Evolutionary conservation across 2,113 vertebrate species (phyloP).

Genomic region (Pseudonaja textilis): DNA sequence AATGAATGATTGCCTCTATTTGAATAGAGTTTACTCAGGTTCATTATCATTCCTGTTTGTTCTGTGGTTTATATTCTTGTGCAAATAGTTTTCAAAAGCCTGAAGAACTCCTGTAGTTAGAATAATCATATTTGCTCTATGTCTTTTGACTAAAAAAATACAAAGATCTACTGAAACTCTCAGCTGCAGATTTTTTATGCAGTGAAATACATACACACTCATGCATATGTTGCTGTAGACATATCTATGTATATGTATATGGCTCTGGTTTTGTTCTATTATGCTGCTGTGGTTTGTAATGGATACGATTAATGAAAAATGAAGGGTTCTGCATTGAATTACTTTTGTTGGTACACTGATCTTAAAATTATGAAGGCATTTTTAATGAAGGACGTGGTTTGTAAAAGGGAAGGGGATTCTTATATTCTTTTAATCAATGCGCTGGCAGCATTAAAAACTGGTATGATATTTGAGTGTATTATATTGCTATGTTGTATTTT

Average conservation of each 20-base stretch:
- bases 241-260: constrained; percentile 61
- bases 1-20: constrained; percentile 72
- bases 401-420: constrained; percentile 25
- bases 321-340: constrained; percentile 58
- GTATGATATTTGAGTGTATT: constrained; percentile 60
- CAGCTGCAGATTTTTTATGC: constrained; percentile 46
- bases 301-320: constrained; percentile 56
- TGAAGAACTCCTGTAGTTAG: constrained; percentile 47
- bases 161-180: constrained; percentile 66
- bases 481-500: constrained; percentile 54
- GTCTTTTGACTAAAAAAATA: constrained; percentile 59
- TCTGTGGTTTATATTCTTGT: constrained; percentile 52
- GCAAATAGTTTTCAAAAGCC: constrained; percentile 67
- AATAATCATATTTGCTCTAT: constrained; percentile 59
- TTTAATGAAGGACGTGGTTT: constrained; percentile 58
- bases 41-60: constrained; percentile 68
- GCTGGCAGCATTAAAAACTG: constrained; percentile 65
- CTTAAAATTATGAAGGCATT: constrained; percentile 67
- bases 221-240: constrained; percentile 68
- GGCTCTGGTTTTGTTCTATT: constrained; percentile 66
- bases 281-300: constrained; percentile 72
- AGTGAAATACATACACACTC: constrained; percentile 45
- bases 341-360: constrained; percentile 70
- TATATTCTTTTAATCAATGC: constrained; percentile 41
- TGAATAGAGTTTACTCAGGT: constrained; percentile 79